Evolutionary conservation across 2,113 vertebrate species (phyloP), one percentile per base, ranked within the genome.

Genomic region (Cynopterus brachyotis): DNA sequence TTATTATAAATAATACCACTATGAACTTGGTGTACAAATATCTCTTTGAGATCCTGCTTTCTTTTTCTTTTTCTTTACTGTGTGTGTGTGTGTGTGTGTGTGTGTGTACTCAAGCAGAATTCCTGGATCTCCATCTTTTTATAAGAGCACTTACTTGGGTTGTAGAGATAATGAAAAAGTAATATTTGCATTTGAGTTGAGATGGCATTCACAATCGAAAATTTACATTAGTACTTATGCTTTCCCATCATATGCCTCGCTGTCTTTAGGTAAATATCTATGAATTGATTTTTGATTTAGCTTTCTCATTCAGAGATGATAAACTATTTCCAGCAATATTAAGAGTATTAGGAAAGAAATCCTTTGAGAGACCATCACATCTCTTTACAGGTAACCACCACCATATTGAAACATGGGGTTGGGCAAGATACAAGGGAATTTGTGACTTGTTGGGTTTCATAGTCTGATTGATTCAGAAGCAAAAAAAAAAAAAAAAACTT

Each of bases 271-370:
- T 35, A 47, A 19, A 12, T 55, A 93, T 37, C 66, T 55, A 2
- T 57, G 24, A 47, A 9, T 55, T 82, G 76, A 81, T 73, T 42
- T 91, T 50, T 62, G 70, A 59, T 40, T 88, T 91, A 0, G 9
- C 42, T 85, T 97, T 96, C 53, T 91, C 89, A 78, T 90, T 87
- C 53, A 66, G 72, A 85, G 66, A n/a, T 67, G 53, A 17, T 32
- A 76, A 57, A 50, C 55, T 32, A 7, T 87, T 95, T 82, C 35
- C 59, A 94, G 28, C 2, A 92, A 50, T 69, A 93, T 35, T 73
- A 79, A 26, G 17, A 59, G 55, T 83, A 64, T 66, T 88, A 59
- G 59, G 70, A 42, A 90, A 66, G 37, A 75, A 57, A 95, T 35
- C n/a, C 69, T 91, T 96, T 81, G 16, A 35, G 45, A 47, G n/a